phyloP scores from a whole-genome alignment of 2,797 vertebrate species.

The Heteromormyrus szaboi region DNA sequence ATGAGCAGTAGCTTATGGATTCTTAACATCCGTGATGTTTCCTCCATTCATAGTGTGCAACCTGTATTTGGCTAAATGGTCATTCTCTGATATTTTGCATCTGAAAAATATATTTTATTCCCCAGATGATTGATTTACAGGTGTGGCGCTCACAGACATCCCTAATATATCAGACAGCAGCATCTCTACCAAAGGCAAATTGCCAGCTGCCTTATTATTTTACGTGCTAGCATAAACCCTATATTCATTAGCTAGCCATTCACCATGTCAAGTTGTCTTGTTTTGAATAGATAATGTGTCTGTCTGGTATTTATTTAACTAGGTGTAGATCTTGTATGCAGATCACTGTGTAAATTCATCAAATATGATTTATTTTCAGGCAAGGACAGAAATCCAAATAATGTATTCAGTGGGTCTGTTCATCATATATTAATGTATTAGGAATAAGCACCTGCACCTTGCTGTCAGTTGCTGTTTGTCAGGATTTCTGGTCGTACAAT shows the following conservation, averaged over 20 bases:
- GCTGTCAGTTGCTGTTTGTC: neutral
- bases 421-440: neutral
- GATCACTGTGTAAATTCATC: neutral
- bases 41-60: neutral
- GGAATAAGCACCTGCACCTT: neutral
- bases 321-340: neutral
- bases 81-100: neutral
- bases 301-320: conserved; percentile 6
- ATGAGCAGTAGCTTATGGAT: neutral
- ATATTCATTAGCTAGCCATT: neutral
- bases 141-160: neutral
- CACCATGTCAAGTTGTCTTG: neutral
- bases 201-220: neutral
- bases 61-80: neutral
- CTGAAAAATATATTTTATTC: neutral
- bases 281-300: neutral
- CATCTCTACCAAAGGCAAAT: neutral
- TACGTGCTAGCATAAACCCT: neutral
- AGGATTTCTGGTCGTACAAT: neutral
- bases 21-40: neutral
- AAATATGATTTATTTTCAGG: neutral
- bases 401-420: neutral
- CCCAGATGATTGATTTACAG: neutral
- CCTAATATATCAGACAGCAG: neutral
- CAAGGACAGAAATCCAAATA: neutral